These are phyloP conservation scores for Lucilia cuprina DNA, from an alignment of 1,140 invertebrate genomes.

Conservation along the genomic window DNA sequence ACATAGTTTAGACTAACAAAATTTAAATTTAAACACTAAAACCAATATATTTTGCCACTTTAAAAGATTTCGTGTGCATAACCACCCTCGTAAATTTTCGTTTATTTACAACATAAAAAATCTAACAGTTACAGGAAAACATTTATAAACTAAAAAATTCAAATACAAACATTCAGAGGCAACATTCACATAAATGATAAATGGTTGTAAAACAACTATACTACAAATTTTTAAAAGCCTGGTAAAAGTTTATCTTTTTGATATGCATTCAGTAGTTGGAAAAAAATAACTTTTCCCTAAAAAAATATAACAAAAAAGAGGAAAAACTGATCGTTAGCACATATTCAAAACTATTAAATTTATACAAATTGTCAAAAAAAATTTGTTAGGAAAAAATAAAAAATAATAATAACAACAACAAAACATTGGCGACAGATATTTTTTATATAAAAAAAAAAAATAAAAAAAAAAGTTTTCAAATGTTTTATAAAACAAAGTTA, in stretches of 20 bases:
- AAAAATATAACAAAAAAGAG: background rate
- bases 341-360: constrained; percentile 23
- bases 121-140: too few relatives aligned
- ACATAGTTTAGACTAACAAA: too few relatives aligned
- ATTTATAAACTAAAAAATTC: too few relatives aligned
- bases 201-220: background rate
- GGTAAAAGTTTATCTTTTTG: constrained; percentile 19
- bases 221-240: constrained; percentile 20
- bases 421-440: background rate
- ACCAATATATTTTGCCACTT: too few relatives aligned
- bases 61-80: too few relatives aligned
- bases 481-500: background rate
- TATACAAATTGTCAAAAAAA: background rate
- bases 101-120: too few relatives aligned
- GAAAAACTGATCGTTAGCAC: constrained; percentile 25
- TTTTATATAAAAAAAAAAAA: background rate
- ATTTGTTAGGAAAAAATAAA: background rate
- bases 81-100: too few relatives aligned
- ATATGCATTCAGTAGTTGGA: background rate
- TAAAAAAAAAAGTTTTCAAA: background rate
- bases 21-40: too few relatives aligned
- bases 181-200: background rate
- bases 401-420: too few relatives aligned
- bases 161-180: too few relatives aligned
- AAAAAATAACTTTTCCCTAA: background rate